Evolutionary conservation across 2,888 invertebrate species (phyloP), one percentile per base, ranked within the genome.

Genomic region (Meandrusa payeni): DNA sequence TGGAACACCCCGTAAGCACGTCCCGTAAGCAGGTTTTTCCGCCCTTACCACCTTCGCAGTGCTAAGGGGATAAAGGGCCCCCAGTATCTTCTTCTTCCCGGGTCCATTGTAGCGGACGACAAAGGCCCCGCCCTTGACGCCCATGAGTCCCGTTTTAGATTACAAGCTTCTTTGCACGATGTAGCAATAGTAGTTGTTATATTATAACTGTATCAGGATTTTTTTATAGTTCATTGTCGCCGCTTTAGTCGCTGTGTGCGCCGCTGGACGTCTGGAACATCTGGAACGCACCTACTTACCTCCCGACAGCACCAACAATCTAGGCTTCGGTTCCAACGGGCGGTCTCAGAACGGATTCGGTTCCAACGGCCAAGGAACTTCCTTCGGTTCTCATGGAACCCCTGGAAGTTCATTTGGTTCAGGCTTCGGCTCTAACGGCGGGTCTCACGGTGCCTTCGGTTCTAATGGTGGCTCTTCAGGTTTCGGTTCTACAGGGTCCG

Each of bases 231-330:
- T 85, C 51, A 64, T 83, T 27, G 54, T 80, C 20, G 78, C 80
- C 48, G 63, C 76, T 39, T 59, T 85, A 5, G 57, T 87, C 46
- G 70, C 81, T 36, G 72, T 76, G 28, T 64, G 71, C 52, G 57
- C 77, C 0, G 82, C 82, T 20, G 85, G 64, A 19, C 83, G 86
- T 6, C 53, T 87, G 31, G 86, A 87, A 46, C 76, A 82, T 17
- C 65, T 87, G 1, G 82, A 87, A 52, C 74, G 81, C 26, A 60
- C 69, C 12, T 83, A 86, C 64, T 77, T 86, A 1, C 86, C 86
- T 2, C 86, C 86, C 3, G 59, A 64, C 54, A 64, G 56, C 46
- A 50, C 40, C 11, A 28, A 41, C 17, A 29, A 22, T 46, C 12
- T 48, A 44, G 17, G 46, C 19, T 43, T 50, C 13, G 47, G 50